phyloP scores from a whole-genome alignment of 2,797 vertebrate genomes.

The Poeciliopsis gracilis region DNA sequence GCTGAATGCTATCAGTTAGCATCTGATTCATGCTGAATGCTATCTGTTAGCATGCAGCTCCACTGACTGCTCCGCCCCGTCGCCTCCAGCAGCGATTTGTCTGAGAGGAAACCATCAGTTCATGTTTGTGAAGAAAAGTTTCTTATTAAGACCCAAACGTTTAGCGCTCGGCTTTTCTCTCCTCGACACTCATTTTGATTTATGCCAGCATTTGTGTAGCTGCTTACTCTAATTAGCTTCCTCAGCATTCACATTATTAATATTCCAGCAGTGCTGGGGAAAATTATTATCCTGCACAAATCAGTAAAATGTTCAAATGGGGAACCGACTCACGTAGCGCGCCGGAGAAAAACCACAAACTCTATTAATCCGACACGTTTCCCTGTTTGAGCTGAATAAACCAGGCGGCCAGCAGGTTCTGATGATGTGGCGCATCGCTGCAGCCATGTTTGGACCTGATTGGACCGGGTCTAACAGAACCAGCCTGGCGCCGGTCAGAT shows the following conservation, averaged over 20 bases:
- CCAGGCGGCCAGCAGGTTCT: conserved; percentile 52
- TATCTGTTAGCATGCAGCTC: conserved; percentile 29
- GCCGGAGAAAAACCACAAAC: conserved; percentile 49
- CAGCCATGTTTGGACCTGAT: conserved; percentile 34
- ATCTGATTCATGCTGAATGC: conserved; percentile 1
- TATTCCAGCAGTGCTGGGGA: conserved; percentile 41
- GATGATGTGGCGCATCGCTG: conserved; percentile 43
- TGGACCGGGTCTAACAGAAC: background rate
- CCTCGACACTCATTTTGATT: conserved; percentile 41
- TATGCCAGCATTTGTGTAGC: conserved; percentile 32
- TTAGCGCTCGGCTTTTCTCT: conserved; percentile 19
- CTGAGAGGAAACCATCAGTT: conserved; percentile 26
- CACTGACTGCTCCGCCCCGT: background rate
- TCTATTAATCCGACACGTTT: conserved; percentile 66
- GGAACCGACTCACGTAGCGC: conserved; percentile 48
- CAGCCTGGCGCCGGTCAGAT: conserved; percentile 17
- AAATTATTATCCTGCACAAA: conserved; percentile 54
- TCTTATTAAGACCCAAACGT: conserved; percentile 4
- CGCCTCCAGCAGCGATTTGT: conserved; percentile 1
- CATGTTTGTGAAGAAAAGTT: background rate
- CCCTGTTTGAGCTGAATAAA: conserved; percentile 66
- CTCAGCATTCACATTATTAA: conserved; percentile 50
- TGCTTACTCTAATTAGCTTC: conserved; percentile 52
- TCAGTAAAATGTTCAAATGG: conserved; percentile 58
- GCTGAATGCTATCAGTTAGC: conserved; percentile 8